Conservation (phyloP, 2,888 invertebrate species). For the Hecatera dysodea region DNA sequence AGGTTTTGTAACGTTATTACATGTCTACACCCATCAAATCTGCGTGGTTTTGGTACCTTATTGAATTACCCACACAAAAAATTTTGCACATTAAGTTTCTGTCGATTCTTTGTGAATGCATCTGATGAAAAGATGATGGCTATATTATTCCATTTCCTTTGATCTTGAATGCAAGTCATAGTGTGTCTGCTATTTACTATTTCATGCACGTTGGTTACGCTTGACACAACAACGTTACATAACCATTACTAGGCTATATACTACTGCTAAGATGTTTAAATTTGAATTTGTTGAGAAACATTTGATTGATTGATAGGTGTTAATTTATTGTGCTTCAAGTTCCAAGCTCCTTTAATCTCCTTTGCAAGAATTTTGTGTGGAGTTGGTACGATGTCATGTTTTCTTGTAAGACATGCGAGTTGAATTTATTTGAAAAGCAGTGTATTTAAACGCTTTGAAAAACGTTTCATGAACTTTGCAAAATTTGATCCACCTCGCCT, state of each 20-base stretch:
- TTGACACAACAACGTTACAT: constrained; percentile 24
- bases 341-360: background rate
- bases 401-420: background rate
- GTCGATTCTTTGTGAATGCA: background rate
- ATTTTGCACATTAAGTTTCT: background rate
- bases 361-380: background rate
- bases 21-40: background rate
- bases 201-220: constrained; percentile 31
- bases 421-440: background rate
- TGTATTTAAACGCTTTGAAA: no score
- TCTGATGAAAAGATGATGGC: background rate
- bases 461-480: no score
- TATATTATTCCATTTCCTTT: constrained; percentile 15
- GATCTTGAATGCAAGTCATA: constrained; percentile 35
- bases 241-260: background rate
- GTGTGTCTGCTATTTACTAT: constrained; percentile 34
- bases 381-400: background rate
- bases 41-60: background rate
- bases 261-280: constrained; percentile 16
- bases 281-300: constrained; percentile 14
- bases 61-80: background rate
- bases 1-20: no score
- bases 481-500: no score
- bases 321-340: background rate
- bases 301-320: constrained; percentile 17